Evolutionary conservation across 2,113 vertebrate genomes (phyloP).

Genomic region (Bagarius yarrelli): DNA sequence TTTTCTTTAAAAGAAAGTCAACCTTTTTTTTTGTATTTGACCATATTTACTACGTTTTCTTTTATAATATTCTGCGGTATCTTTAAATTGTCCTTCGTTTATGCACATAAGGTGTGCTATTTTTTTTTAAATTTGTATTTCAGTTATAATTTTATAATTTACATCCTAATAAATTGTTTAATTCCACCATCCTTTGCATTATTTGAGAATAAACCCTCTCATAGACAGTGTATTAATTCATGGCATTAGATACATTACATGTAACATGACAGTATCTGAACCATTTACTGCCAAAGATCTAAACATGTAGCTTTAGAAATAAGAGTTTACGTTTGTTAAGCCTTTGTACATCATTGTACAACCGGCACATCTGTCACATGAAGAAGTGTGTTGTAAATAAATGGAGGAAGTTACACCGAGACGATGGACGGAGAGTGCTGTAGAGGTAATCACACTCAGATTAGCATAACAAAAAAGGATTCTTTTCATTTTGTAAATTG

Average conservation of each 20-base stretch:
- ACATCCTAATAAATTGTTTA: too few species aligned
- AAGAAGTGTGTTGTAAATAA: neutral
- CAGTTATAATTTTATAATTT: neutral
- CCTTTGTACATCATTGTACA: neutral
- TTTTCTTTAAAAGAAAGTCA: too few species aligned
- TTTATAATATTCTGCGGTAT: too few species aligned
- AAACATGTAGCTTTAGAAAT: neutral
- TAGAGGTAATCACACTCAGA: neutral
- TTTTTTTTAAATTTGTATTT: neutral
- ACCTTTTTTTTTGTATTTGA: too few species aligned
- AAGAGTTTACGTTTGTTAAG: neutral
- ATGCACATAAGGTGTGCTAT: too few species aligned
- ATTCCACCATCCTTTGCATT: neutral
- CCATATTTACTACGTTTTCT: too few species aligned
- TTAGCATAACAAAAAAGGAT: conserved; percentile 15
- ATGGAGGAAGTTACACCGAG: neutral
- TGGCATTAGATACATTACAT: neutral
- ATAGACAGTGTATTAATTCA: neutral
- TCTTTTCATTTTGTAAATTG: neutral
- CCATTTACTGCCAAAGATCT: neutral
- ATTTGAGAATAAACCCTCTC: neutral
- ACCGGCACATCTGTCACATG: neutral
- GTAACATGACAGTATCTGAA: neutral
- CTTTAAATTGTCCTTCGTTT: too few species aligned
- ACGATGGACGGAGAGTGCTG: neutral